Base-by-base conservation (phyloP, 2,888 invertebrate genomes). In the Campoletis raptor region DNA sequence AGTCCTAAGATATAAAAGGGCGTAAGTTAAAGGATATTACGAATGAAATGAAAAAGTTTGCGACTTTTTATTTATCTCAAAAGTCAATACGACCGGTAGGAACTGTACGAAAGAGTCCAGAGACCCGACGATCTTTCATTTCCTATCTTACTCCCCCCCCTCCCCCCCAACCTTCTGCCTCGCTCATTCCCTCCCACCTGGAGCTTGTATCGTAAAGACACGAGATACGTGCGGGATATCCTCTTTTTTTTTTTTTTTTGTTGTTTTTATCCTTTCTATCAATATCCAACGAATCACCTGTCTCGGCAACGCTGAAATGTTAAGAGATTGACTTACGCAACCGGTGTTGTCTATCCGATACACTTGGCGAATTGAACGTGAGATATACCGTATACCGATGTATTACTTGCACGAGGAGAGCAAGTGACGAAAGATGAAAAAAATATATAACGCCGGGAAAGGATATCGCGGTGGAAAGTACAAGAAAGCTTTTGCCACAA, bases 291-390 rank as follows among this genome's bases (percentile, higher is more conserved):
- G 80, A 70, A 81, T 76, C 76, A 87, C 83, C 88, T 79, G 86
- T 81, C 81, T 81, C 85, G 69, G 54, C 86, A 73, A 87, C 89
- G 92, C 90, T 89, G 90, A 85, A 90, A 90, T 91, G 85, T 84
- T 77, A 69, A 83, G 85, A 83, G 85, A 87, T 70, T 82, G 84
- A 81, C 87, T 93, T 92, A 90, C 91, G 92, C 90, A 92, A 92
- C 90, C 90, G 81, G 88, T 82, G 82, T 82, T 79, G 76, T 87
- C 87, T 88, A 90, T 88, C 90, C 78, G 90, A 91, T 88, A 91
- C 89, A 78, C 69, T 64, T 36, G 42, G 74, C 66, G 67, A 77
- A 72, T 72, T 78, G 48, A 42, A 83, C 52, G 69, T 67, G 72
- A 77, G 81, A 81, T 37, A 54, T 42, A 64, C 45, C 15, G 52